Evolutionary conservation across 1,140 invertebrate genomes (phyloP).

Genomic region (Apolygus lucorum): DNA sequence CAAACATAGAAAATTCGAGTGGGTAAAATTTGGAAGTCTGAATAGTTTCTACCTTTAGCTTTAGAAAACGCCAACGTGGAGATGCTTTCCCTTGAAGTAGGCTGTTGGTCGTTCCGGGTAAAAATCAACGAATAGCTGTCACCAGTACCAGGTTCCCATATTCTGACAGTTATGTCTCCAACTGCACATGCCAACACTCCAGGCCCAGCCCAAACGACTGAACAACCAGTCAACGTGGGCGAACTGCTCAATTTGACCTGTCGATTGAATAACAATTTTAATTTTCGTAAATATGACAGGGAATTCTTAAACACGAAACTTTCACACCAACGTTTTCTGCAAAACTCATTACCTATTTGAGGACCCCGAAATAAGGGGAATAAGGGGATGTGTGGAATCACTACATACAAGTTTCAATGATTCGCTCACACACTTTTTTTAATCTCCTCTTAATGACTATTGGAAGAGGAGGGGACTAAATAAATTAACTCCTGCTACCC

Average conservation of each 20-base stretch:
- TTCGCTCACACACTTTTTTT: too few relatives aligned
- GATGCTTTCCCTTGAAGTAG: conserved; percentile 53
- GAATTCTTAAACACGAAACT: conserved; percentile 5
- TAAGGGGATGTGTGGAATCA: too few relatives aligned
- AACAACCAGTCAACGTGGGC: conserved; percentile 37
- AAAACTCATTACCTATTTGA: too few relatives aligned
- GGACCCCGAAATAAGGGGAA: too few relatives aligned
- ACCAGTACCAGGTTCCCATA: conserved; percentile 89
- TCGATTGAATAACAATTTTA: conserved; percentile 16
- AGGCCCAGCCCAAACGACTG: conserved; percentile 61
- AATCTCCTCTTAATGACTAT: too few relatives aligned
- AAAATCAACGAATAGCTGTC: conserved; percentile 74
- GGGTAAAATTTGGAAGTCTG: too few relatives aligned
- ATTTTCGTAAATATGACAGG: conserved; percentile 18
- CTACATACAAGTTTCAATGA: too few relatives aligned
- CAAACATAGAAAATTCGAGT: too few relatives aligned
- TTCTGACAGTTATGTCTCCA: conserved; percentile 68
- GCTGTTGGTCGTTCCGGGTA: conserved; percentile 39
- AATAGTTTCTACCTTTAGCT: conserved; percentile 36
- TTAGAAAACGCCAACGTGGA: conserved; percentile 59
- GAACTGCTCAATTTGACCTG: conserved; percentile 70
- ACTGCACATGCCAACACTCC: conserved; percentile 65
- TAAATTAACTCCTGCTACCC: too few relatives aligned
- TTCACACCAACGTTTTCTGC: conserved; percentile 1
- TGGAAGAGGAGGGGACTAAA: too few relatives aligned